Evolutionary conservation across 2,888 invertebrate species (phyloP), one percentile per base, ranked within the genome.

Genomic region (Aethes cnicana): DNA sequence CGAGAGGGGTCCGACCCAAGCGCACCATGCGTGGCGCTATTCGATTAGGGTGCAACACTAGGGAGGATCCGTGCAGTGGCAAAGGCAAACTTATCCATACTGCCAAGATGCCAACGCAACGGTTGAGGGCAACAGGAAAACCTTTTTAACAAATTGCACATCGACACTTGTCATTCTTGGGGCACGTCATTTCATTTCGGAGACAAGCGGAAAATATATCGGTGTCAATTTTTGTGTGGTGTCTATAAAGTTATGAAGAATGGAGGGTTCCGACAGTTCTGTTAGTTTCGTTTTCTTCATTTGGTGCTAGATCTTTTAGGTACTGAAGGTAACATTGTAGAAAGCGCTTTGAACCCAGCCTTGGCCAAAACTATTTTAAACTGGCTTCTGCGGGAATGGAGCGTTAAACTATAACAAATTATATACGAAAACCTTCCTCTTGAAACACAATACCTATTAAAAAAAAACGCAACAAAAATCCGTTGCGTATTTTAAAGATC

Each of bases 31-130:
- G 86, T 86, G 68, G 72, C 78, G 77, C 79, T 67, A 89, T 88
- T 88, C 84, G 86, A 89, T 89, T 88, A 89, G 89, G 89, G 87
- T 84, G 85, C 85, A 84, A 72, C 72, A 69, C 77, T 75, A 75
- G 85, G 85, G 87, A 74, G 74, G 68, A 72, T 78, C 84, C 81
- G 85, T n/a, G 82, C 84, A 72, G 68, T 82, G n/a, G 87, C 87
- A 86, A 71, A 71, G 67, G 70, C 64, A 56, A 63, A 66, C 42
- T 61, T 68, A 68, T 56, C 55, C 47, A 57, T 63, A 54, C 64
- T 8, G 8, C 12, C 7, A 46, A 52, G 46, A 46, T 25, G 37
- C 30, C 23, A 16, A 25, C 7, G 18, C 8, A 20, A 11, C 25
- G 20, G 46, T 36, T 20, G 37, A 33, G 30, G 4, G 18, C 8